phyloP scores from a whole-genome alignment of 2,888 invertebrate species.

The Scaptomyza flava region DNA sequence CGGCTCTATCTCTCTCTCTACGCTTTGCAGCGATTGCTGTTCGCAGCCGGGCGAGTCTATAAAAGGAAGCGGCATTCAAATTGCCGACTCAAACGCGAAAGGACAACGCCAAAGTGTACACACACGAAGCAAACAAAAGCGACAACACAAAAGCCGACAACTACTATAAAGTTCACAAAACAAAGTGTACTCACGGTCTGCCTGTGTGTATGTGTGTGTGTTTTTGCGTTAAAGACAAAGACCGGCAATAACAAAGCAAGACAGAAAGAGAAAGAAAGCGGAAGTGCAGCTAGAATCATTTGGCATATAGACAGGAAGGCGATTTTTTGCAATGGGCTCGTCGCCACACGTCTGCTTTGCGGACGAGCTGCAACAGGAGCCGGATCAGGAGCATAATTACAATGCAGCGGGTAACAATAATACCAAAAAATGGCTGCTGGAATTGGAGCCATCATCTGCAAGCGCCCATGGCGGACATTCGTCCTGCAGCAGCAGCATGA shows the following conservation, averaged over 20 bases:
- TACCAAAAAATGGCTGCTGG: conserved; percentile 53
- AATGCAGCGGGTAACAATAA: conserved; percentile 20
- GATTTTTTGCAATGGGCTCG: conserved; percentile 58
- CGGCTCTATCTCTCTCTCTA: conserved; percentile 5
- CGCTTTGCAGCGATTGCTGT: conserved; percentile 43
- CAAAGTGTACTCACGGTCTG: background rate
- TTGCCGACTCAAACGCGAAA: conserved; percentile 80
- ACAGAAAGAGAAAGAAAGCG: conserved; percentile 13
- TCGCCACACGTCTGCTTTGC: conserved; percentile 79
- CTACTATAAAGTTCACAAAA: background rate
- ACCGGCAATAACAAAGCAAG: conserved; percentile 67
- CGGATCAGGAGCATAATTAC: conserved; percentile 23
- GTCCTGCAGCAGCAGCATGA: conserved; percentile 68
- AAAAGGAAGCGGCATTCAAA: conserved; percentile 76
- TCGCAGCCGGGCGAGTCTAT: conserved; percentile 74
- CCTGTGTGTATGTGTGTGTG: conserved; percentile 26
- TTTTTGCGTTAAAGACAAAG: conserved; percentile 38
- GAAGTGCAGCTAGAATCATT: conserved; percentile 19
- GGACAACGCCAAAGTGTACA: conserved; percentile 70
- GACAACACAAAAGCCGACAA: conserved; percentile 50
- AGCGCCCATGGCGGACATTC: conserved; percentile 66
- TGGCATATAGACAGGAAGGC: conserved; percentile 12
- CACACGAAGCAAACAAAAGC: conserved; percentile 11
- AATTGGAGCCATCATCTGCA: conserved; percentile 44
- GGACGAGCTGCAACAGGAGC: conserved; percentile 62